Conservation (phyloP, 2,888 invertebrate genomes). For the Harpalus rufipes region DNA sequence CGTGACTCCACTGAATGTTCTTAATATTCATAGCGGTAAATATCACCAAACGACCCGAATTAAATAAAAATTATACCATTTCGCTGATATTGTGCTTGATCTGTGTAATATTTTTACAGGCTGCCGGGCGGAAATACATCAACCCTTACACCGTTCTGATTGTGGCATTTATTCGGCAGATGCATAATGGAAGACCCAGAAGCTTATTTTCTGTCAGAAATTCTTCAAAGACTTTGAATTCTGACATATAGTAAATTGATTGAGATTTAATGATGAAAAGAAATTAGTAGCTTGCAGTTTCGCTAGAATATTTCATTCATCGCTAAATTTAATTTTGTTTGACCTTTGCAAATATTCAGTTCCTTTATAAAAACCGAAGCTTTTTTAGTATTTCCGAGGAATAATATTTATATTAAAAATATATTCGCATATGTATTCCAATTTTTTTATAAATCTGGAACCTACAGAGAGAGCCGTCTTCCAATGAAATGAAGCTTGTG, state of each 20-base stretch:
- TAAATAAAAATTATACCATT: slow-evolving; percentile 52
- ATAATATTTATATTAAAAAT: no score
- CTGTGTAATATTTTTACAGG: slow-evolving; percentile 17
- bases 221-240: no score
- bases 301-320: not conserved
- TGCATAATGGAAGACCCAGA: slow-evolving; percentile 40
- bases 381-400: no score
- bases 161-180: slow-evolving; percentile 28
- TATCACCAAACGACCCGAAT: slow-evolving; percentile 35
- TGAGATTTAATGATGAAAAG: not conserved
- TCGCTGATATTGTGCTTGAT: slow-evolving; percentile 11
- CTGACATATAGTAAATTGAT: not conserved
- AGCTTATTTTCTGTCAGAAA: not conserved
- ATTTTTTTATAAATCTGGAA: no score
- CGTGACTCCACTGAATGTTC: slow-evolving; percentile 39
- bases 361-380: no score
- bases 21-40: slow-evolving; percentile 56
- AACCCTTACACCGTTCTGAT: not conserved
- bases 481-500: no score
- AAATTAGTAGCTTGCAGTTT: not conserved
- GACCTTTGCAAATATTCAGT: not conserved
- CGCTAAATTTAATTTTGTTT: not conserved
- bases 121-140: slow-evolving; percentile 27
- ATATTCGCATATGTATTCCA: no score
- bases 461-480: no score